Conservation (phyloP, 2,888 invertebrate genomes). For the Chymomyza caudatula region DNA sequence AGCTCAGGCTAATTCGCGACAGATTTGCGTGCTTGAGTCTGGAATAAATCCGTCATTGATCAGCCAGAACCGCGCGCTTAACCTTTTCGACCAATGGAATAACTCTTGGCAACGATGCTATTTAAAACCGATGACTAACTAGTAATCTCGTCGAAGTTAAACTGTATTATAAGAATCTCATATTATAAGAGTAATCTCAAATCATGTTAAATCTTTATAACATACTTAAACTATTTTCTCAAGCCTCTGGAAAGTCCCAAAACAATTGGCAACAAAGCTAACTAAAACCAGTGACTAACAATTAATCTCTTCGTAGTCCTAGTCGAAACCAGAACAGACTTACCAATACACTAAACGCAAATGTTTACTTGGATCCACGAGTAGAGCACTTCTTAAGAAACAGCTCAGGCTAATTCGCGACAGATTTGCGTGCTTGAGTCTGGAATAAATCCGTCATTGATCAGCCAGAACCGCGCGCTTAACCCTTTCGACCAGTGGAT, state of each 20-base stretch:
- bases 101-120: too few relatives aligned
- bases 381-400: conserved; percentile 30
- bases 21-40: conserved; percentile 39
- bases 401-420: conserved; percentile 22
- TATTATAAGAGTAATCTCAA: too few relatives aligned
- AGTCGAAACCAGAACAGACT: too few relatives aligned
- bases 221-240: background rate
- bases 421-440: conserved; percentile 37
- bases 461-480: conserved; percentile 29
- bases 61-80: conserved; percentile 34
- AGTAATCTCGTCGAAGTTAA: too few relatives aligned
- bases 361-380: conserved; percentile 40
- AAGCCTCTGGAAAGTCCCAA: conserved; percentile 10
- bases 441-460: conserved; percentile 46
- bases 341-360: background rate
- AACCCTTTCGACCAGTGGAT: conserved; percentile 55
- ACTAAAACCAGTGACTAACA: conserved; percentile 8
- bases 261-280: conserved; percentile 6
- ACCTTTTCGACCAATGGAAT: too few relatives aligned
- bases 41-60: conserved; percentile 44
- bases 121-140: too few relatives aligned
- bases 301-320: background rate
- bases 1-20: conserved; percentile 23
- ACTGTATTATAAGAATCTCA: too few relatives aligned
- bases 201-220: too few relatives aligned